Conservation (phyloP, 2,113 vertebrate genomes). For the Cavia porcellus region DNA sequence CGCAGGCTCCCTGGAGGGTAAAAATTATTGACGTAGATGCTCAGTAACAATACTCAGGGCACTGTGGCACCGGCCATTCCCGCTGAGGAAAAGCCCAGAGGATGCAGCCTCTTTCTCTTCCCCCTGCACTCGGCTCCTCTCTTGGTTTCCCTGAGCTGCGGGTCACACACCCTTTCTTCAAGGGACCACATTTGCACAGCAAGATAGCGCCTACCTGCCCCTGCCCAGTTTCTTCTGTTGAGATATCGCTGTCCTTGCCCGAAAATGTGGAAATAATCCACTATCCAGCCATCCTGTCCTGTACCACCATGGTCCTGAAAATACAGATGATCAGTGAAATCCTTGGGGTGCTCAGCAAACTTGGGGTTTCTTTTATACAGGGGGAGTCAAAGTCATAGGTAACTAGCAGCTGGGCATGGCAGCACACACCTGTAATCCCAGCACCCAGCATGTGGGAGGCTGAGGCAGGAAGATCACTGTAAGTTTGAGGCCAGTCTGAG, state of each 20-base stretch:
- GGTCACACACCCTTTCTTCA: not conserved
- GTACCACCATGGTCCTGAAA: constrained; percentile 82
- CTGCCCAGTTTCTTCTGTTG: constrained; percentile 84
- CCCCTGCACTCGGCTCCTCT: not conserved
- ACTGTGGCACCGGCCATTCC: not conserved
- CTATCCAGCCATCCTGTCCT: constrained; percentile 84
- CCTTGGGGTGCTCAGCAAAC: too few relatives aligned
- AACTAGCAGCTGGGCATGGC: not conserved
- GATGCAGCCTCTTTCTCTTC: not conserved
- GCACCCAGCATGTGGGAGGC: not conserved
- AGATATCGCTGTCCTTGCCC: constrained; percentile 84
- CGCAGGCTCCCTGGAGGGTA: not conserved
- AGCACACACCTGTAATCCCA: not conserved
- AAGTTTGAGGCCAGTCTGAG: not conserved
- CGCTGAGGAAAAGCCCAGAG: not conserved
- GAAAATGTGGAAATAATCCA: constrained; percentile 86
- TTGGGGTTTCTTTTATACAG: not conserved
- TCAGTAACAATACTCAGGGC: not conserved
- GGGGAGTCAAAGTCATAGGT: not conserved
- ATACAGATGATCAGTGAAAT: not conserved
- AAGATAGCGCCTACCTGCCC: constrained; percentile 80
- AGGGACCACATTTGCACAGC: not conserved
- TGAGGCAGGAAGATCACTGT: not conserved
- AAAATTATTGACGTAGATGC: too few relatives aligned
- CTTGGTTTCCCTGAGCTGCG: not conserved